phyloP scores from a whole-genome alignment of 64 coral and sea anemone species.

The Porites lutea region DNA sequence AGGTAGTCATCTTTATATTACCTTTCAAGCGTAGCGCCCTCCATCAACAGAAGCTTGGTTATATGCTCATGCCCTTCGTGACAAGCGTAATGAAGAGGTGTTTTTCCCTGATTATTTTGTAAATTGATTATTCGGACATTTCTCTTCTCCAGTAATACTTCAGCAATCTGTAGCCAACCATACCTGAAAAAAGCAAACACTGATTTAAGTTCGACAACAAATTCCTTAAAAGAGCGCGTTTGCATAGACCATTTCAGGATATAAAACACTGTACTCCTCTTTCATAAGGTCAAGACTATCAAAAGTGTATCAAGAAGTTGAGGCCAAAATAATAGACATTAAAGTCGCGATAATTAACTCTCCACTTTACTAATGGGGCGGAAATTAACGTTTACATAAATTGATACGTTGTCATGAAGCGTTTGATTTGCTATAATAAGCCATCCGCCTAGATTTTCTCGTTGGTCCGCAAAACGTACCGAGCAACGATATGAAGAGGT shows the following conservation, averaged over 20 bases:
- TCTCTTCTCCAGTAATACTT: slow-evolving; percentile 82
- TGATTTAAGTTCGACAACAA: not conserved
- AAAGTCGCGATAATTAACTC: too few relatives aligned
- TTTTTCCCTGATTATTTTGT: slow-evolving; percentile 85
- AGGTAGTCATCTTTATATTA: not conserved
- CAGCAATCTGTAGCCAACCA: slow-evolving; percentile 75
- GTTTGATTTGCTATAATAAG: not conserved
- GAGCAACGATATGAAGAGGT: slow-evolving; percentile 75
- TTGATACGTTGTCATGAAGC: too few relatives aligned
- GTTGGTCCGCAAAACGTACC: slow-evolving; percentile 52
- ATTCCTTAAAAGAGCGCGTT: too few relatives aligned
- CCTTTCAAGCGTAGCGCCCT: slow-evolving; percentile 87
- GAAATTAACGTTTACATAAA: too few relatives aligned
- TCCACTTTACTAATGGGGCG: too few relatives aligned
- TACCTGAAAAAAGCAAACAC: slow-evolving; percentile 54
- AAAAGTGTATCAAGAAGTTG: too few relatives aligned
- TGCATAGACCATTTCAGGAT: too few relatives aligned
- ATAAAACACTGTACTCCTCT: too few relatives aligned
- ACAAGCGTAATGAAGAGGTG: slow-evolving; percentile 83
- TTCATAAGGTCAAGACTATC: too few relatives aligned
- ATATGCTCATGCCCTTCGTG: slow-evolving; percentile 87
- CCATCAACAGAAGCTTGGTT: slow-evolving; percentile 59
- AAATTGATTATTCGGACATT: slow-evolving; percentile 84
- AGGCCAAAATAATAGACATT: too few relatives aligned
- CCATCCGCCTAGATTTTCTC: not conserved